Evolutionary conservation across 2,113 vertebrate species (phyloP).

Genomic region (Jaculus jaculus): DNA sequence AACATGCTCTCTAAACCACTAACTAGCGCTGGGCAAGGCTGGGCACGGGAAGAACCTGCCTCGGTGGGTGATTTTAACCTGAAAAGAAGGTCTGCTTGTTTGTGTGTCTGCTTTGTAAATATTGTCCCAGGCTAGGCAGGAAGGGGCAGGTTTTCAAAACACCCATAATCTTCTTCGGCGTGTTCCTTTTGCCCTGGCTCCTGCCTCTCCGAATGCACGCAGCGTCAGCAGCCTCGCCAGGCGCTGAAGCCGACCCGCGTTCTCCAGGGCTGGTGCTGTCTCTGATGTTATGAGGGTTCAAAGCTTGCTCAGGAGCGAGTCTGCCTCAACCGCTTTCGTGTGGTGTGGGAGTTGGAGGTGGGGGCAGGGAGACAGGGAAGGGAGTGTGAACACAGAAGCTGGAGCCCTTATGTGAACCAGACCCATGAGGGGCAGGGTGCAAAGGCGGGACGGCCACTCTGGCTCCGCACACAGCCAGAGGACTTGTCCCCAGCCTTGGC

Average conservation of each 20-base stretch:
- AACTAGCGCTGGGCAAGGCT: not conserved
- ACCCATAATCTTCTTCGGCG: slow-evolving; percentile 55
- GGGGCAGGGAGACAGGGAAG: too few species aligned
- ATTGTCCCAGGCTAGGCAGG: slow-evolving; percentile 65
- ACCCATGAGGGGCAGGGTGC: accelerated
- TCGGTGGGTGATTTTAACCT: not conserved
- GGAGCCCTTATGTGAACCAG: not conserved
- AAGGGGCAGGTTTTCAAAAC: slow-evolving; percentile 65
- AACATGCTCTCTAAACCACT: not conserved
- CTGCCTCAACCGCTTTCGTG: not conserved
- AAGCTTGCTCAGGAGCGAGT: not conserved
- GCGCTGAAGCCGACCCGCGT: not conserved
- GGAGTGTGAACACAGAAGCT: not conserved
- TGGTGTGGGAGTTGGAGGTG: not conserved
- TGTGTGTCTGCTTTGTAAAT: slow-evolving; percentile 66
- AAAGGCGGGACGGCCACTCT: accelerated
- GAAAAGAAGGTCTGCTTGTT: slow-evolving; percentile 62
- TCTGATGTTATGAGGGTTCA: not conserved
- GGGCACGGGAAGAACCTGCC: not conserved
- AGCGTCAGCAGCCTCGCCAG: not conserved
- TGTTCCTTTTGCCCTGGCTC: slow-evolving; percentile 18
- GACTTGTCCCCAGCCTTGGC: too few species aligned
- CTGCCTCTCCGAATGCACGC: slow-evolving; percentile 3
- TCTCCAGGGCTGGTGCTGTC: not conserved
- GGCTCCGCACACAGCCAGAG: not conserved